phyloP scores from a whole-genome alignment of 2,888 invertebrate species.

The Crepidodera aurea region DNA sequence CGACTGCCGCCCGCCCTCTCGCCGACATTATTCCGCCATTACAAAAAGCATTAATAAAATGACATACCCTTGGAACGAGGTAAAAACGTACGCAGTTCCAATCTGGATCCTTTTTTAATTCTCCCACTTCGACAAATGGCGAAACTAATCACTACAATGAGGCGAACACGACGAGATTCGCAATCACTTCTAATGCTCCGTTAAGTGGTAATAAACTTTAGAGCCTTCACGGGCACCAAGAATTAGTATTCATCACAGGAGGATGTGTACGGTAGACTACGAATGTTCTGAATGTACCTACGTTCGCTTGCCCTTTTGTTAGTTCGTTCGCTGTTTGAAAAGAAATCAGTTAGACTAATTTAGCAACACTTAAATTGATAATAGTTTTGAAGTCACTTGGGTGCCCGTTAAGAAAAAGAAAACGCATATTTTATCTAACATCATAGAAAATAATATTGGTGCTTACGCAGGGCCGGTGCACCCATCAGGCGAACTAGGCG shows the following conservation, averaged over 20 bases:
- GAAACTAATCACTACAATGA: constrained; percentile 42
- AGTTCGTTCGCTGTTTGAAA: background rate
- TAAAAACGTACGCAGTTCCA: constrained; percentile 46
- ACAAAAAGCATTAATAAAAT: constrained; percentile 37
- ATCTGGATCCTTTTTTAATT: constrained; percentile 40
- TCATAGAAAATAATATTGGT: no score
- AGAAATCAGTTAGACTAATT: constrained; percentile 10
- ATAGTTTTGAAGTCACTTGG: background rate
- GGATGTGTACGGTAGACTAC: constrained; percentile 43
- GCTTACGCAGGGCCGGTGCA: no score
- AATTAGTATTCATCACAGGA: constrained; percentile 59
- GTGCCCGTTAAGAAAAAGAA: background rate
- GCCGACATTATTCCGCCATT: constrained; percentile 28
- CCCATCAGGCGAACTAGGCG: no score
- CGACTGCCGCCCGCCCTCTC: background rate
- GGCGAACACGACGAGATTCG: constrained; percentile 46
- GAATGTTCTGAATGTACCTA: constrained; percentile 34
- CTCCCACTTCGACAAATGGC: constrained; percentile 34
- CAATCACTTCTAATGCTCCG: constrained; percentile 58
- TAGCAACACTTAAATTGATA: constrained; percentile 9
- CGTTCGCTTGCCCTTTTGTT: background rate
- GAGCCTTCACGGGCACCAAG: constrained; percentile 46
- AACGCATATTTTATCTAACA: no score
- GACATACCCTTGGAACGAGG: constrained; percentile 41
- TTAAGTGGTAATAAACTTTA: constrained; percentile 60